These are phyloP conservation scores for Malthinus flaveolus DNA, from an alignment of 2,888 invertebrate species.

Conservation along the genomic window DNA sequence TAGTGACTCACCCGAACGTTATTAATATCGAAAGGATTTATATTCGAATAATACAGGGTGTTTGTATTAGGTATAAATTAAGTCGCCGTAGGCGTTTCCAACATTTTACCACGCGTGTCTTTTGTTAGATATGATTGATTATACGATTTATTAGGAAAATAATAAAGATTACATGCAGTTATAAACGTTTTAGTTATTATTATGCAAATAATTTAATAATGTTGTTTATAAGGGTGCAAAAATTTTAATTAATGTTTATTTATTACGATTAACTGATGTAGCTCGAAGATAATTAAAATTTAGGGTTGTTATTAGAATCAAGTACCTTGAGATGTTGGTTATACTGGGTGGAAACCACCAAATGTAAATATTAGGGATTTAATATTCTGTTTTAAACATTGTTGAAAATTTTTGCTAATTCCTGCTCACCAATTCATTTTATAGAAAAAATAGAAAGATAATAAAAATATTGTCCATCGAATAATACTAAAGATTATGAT, in stretches of 20 bases:
- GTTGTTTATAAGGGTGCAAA: constrained; percentile 2
- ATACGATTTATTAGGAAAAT: constrained; percentile 47
- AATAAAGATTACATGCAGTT: constrained; percentile 45
- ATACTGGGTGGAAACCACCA: too few species aligned
- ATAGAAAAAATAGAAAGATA: too few species aligned
- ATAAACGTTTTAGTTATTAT: constrained; percentile 41
- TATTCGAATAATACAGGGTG: constrained; percentile 21
- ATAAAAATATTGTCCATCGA: too few species aligned
- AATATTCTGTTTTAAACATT: too few species aligned
- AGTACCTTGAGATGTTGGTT: too few species aligned
- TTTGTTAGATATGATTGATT: constrained; percentile 47
- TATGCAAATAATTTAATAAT: constrained; percentile 14
- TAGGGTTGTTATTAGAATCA: too few species aligned
- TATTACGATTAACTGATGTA: too few species aligned
- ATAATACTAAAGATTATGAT: too few species aligned
- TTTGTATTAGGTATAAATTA: constrained; percentile 35
- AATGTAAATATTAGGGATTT: too few species aligned
- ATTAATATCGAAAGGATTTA: constrained; percentile 18
- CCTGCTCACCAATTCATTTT: too few species aligned
- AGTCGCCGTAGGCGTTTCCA: constrained; percentile 45
- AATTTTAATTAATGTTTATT: constrained; percentile 1
- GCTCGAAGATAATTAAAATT: too few species aligned
- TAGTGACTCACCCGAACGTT: constrained; percentile 8
- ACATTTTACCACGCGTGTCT: constrained; percentile 47
- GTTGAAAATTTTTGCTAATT: too few species aligned